Percentiles rank a stretch among this genome's conserved stretches.
Evolutionary conservation across 30 jellyfish, hydroid and myxozoan genomes (phyloP).

Genomic region (Hydractinia symbiolongicarpus): DNA sequence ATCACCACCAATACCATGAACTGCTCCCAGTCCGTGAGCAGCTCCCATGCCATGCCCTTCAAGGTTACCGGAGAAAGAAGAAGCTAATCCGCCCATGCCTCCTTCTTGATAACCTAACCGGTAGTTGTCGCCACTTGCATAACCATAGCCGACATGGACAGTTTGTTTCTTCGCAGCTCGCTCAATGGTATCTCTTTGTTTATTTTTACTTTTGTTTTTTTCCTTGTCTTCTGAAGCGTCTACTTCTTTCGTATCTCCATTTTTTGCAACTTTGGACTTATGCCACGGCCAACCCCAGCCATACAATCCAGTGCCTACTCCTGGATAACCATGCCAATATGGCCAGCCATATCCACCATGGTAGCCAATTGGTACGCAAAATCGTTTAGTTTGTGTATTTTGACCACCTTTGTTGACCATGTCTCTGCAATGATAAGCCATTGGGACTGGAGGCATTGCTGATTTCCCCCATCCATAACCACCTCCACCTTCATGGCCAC

Average conservation of each 20-base stretch:
- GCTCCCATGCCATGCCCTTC: conserved; percentile 1
- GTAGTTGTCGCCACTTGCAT: conserved; percentile 95
- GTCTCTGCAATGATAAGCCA: conserved; percentile 89
- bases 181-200: conserved; percentile 51
- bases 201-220: neutral
- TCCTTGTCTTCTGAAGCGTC: neutral
- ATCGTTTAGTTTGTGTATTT: conserved; percentile 44
- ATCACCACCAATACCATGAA: too few species aligned
- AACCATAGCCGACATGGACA: conserved; percentile 95
- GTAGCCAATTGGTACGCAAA: conserved; percentile 91
- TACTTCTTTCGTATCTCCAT: conserved; percentile 10
- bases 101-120: conserved; percentile 49
- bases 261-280: conserved; percentile 63
- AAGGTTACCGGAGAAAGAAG: conserved; percentile 15
- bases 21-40: too few species aligned
- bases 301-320: conserved; percentile 69
- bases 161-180: conserved; percentile 78
- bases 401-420: conserved; percentile 36
- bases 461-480: conserved; percentile 45
- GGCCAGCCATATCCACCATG: conserved; percentile 91
- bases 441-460: neutral
- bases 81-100: conserved; percentile 41
- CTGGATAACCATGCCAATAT: conserved; percentile 91
- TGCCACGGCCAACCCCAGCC: conserved; percentile 94
- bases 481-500: conserved; percentile 44